Evolutionary conservation across 2,797 vertebrate genomes (phyloP).

Genomic region (Sylvilagus floridanus): DNA sequence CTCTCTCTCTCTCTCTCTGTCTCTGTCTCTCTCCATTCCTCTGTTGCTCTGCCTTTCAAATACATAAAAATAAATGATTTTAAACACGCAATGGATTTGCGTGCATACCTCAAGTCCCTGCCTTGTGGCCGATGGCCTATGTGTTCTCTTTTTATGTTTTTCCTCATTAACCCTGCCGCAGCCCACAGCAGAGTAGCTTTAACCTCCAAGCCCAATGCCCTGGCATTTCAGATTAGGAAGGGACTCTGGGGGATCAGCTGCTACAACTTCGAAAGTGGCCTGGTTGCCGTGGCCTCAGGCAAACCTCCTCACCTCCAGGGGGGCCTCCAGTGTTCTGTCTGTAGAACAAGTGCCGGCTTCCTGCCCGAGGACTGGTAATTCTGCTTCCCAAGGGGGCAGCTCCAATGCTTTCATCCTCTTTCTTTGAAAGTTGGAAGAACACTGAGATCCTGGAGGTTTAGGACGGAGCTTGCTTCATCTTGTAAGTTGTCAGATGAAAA

Average conservation of each 20-base stretch:
- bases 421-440: constrained; percentile 8
- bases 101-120: background rate
- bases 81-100: no score
- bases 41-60: no score
- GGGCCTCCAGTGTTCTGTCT: background rate
- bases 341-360: background rate
- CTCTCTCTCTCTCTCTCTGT: no score
- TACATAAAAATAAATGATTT: no score
- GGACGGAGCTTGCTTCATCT: background rate
- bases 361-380: background rate
- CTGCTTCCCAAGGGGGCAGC: background rate
- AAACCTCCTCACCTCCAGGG: background rate
- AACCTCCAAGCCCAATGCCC: background rate
- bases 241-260: background rate
- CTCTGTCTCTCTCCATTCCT: no score
- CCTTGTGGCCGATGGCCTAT: background rate
- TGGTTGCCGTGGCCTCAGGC: background rate
- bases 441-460: background rate
- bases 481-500: background rate
- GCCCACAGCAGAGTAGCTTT: background rate
- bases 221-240: background rate
- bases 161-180: background rate
- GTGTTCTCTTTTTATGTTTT: background rate
- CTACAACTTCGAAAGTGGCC: background rate
- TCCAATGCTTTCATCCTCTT: background rate